phyloP scores from a whole-genome alignment of 2,113 vertebrate species.

The Neodontobutis hainanensis region DNA sequence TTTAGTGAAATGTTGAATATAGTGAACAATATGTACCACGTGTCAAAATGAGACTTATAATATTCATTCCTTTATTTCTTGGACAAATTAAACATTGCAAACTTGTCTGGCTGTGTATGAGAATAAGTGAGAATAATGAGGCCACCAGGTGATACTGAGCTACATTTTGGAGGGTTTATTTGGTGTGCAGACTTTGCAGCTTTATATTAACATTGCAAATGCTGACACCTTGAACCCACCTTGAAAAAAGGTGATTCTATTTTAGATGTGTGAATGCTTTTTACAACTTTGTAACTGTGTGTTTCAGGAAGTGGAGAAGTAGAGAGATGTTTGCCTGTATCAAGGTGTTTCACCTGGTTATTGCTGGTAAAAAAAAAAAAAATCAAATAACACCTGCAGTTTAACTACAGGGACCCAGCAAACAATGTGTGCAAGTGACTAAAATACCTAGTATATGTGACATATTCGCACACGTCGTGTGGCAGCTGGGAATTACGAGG shows the following conservation, averaged over 20 bases:
- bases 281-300: background rate
- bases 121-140: conserved; percentile 8
- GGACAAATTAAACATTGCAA: background rate
- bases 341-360: conserved; percentile 37
- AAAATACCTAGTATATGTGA: conserved; percentile 66
- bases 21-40: background rate
- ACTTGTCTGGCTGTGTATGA: background rate
- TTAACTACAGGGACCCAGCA: conserved; percentile 39
- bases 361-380: conserved; percentile 18
- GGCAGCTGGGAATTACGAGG: conserved; percentile 62
- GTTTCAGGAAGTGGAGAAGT: background rate
- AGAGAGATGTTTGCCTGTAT: too few species aligned
- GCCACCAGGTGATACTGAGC: background rate
- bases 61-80: too few species aligned
- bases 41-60: background rate
- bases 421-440: conserved; percentile 58
- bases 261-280: background rate
- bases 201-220: background rate
- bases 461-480: conserved; percentile 46
- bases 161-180: background rate
- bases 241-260: background rate
- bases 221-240: background rate
- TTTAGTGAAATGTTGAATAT: too few species aligned
- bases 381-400: conserved; percentile 51
- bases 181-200: background rate